Base-by-base conservation (phyloP, 2,113 vertebrate genomes). In the Syngnathus floridae region DNA sequence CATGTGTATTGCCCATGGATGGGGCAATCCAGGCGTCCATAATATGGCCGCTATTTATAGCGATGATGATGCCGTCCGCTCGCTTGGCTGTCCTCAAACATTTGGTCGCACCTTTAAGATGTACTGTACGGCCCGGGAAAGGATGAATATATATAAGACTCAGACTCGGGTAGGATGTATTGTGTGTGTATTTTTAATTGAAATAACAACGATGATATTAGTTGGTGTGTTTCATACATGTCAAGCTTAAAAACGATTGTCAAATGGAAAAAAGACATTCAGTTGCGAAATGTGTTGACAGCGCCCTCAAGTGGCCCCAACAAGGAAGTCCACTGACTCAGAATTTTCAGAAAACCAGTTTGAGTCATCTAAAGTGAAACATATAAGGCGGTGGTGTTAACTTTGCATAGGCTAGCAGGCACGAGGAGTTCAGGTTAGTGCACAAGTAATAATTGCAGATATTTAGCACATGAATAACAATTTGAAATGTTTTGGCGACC, bases 21-120 rank as follows among this genome's bases (percentile, higher is more conserved):
- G 36, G 75, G 65, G 78, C 76, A 70, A 71, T 67, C 40, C 21
- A 41, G 38, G 46, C 77, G 60, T 80, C 52, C 73, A 71, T 21
- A 64, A 68, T 55, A 72, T 75, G 69, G 72, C 75, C 71, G 72
- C 79, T 89, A 89, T 87, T 86, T 82, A 86, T 88, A 88, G 74
- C 69, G 38, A 68, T 55, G 75, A 85, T 76, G 71, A 41, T 11
- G 40, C 14, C 43, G 43, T 16, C 73, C 72, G 73, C 63, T 76
- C 38, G 36, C 55, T 17, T 5, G 14, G 43, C 43, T 75, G 69
- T 72, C 4, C 14, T 69, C 72, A 74, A 58, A 69, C 65, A 76
- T 79, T 70, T 40, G 77, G 65, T 77, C 12, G 43, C 74, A 79
- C 73, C 63, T 86, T 80, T 41, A 17, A 49, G 11, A 52, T 26